phyloP scores from a whole-genome alignment of 2,113 vertebrate species.

The Pampusana beccarii region DNA sequence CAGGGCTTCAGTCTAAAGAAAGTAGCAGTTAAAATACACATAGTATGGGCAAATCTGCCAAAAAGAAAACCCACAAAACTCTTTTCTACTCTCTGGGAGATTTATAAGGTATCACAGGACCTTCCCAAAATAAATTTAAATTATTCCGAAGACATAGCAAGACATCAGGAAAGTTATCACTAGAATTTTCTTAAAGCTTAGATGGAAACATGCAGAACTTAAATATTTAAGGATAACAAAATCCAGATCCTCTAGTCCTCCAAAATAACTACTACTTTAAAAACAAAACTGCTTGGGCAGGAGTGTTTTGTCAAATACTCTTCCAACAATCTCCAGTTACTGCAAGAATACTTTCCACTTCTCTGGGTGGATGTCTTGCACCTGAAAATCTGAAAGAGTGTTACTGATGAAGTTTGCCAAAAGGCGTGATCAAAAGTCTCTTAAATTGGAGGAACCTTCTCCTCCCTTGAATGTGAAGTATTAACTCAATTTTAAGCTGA shows the following conservation, averaged over 20 bases:
- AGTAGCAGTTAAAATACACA: conserved; percentile 18
- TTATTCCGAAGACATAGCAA: neutral
- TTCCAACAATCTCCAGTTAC: neutral
- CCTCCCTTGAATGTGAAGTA: neutral
- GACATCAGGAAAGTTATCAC: neutral
- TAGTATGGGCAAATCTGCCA: neutral
- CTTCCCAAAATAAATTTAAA: conserved; percentile 9
- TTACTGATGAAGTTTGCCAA: neutral
- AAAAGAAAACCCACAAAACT: conserved; percentile 47
- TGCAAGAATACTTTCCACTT: neutral
- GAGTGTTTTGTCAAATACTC: neutral
- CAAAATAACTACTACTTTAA: neutral
- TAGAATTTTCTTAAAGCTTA: neutral
- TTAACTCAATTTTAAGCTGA: neutral
- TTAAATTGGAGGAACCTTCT: neutral
- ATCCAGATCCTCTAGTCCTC: neutral
- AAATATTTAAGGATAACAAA: neutral
- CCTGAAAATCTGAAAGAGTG: neutral
- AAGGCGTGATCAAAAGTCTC: neutral
- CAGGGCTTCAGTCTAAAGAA: neutral
- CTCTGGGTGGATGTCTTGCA: neutral
- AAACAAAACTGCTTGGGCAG: neutral
- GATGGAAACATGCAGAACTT: neutral
- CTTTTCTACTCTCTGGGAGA: conserved; percentile 25
- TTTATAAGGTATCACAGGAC: conserved; percentile 25